Percentiles rank a stretch among this genome's conserved stretches.
phyloP scores from a whole-genome alignment of 2,888 invertebrate species.

The Zele albiditarsus region DNA sequence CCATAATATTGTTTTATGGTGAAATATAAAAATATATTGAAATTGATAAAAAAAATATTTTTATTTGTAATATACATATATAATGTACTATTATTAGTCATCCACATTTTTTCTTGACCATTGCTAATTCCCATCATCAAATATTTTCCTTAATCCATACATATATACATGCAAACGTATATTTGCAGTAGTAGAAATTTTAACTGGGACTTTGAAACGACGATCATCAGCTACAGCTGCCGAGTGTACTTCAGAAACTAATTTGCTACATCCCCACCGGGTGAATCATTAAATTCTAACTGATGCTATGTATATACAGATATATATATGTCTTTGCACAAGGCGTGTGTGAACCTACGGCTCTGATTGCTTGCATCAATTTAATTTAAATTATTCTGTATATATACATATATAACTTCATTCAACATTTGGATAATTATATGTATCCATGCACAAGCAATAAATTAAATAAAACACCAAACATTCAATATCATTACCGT shows the following conservation, averaged over 20 bases:
- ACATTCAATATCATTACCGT: background rate
- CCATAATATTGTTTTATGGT: background rate
- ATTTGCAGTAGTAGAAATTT: slow-evolving; percentile 33
- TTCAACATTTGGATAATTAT: slow-evolving; percentile 7
- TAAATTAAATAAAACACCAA: background rate
- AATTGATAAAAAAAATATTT: background rate
- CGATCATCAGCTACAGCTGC: slow-evolving; percentile 37
- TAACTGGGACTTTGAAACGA: slow-evolving; percentile 4
- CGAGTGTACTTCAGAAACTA: slow-evolving; percentile 41
- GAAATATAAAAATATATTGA: slow-evolving; percentile 6
- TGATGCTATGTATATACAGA: slow-evolving; percentile 15
- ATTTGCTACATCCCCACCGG: slow-evolving; percentile 34
- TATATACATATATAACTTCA: background rate
- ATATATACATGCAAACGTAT: background rate
- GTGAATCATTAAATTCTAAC: slow-evolving; percentile 41
- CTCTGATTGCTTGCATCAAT: slow-evolving; percentile 17
- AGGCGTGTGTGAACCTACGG: slow-evolving; percentile 8
- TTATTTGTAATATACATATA: background rate
- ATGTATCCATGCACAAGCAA: background rate
- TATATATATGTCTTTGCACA: background rate
- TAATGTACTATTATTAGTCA: background rate
- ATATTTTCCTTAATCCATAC: background rate
- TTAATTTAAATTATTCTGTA: slow-evolving; percentile 20
- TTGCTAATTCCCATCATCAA: background rate
- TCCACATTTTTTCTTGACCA: background rate